These are phyloP conservation scores for Dasyurus viverrinus DNA, from an alignment of 2,113 vertebrate genomes.

Conservation along the genomic window DNA sequence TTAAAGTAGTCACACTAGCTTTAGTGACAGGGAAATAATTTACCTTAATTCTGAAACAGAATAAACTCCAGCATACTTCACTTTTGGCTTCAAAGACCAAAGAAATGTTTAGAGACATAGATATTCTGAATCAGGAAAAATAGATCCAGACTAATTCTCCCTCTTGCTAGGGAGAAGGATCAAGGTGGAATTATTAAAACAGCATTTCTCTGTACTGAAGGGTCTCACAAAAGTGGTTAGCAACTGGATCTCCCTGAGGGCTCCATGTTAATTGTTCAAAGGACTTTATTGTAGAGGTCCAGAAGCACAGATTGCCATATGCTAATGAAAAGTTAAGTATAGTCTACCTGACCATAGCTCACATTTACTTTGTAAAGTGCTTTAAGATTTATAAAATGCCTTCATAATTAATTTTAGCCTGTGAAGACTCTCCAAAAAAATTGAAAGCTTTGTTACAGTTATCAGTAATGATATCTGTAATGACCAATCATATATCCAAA, in stretches of 20 bases:
- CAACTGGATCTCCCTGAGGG: neutral
- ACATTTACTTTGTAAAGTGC: neutral
- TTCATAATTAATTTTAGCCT: neutral
- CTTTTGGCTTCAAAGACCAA: neutral
- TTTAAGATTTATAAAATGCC: neutral
- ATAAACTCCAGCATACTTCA: neutral
- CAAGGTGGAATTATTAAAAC: neutral
- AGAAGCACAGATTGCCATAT: neutral
- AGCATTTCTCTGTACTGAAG: neutral
- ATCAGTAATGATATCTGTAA: neutral
- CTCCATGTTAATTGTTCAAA: neutral
- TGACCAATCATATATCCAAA: neutral
- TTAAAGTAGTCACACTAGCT: neutral
- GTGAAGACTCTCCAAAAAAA: neutral
- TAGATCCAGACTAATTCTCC: neutral
- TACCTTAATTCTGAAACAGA: neutral
- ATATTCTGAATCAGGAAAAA: neutral
- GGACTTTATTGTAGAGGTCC: neutral
- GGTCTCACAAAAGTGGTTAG: neutral
- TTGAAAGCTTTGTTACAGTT: neutral
- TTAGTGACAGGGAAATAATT: neutral
- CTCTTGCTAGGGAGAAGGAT: neutral
- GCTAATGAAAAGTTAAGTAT: neutral
- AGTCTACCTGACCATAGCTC: neutral
- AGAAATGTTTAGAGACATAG: neutral